These are phyloP conservation scores for Callimorpha dominula DNA, from an alignment of 2,888 invertebrate genomes.

Conservation along the genomic window DNA sequence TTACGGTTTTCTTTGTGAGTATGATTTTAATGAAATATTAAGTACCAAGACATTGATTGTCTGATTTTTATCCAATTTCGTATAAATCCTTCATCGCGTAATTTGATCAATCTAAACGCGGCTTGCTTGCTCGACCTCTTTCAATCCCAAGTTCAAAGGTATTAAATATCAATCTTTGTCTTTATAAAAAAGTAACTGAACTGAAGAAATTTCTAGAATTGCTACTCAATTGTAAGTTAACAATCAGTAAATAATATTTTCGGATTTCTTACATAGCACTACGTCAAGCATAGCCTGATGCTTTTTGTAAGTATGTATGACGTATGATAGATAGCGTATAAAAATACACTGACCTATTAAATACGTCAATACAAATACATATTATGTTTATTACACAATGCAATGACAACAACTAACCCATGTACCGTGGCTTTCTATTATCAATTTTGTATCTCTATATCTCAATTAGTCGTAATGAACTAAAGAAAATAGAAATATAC, in stretches of 20 bases:
- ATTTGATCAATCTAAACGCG: not conserved
- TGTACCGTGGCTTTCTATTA: too few species aligned
- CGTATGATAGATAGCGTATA: too few species aligned
- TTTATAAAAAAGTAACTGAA: not conserved
- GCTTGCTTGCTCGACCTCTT: not conserved
- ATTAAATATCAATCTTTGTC: not conserved
- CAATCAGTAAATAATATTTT: not conserved
- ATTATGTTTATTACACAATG: not conserved
- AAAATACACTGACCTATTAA: too few species aligned
- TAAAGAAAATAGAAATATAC: not conserved
- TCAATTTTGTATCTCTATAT: too few species aligned
- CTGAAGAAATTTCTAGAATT: not conserved
- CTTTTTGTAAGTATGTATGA: not conserved
- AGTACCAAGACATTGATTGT: slow-evolving; percentile 55
- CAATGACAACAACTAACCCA: too few species aligned
- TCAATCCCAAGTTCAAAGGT: not conserved
- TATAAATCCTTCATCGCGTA: not conserved
- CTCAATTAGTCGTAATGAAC: not conserved
- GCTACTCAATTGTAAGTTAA: not conserved
- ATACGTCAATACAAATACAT: too few species aligned
- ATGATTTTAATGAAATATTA: slow-evolving; percentile 75
- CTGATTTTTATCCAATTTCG: slow-evolving; percentile 35
- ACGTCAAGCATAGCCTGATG: too few species aligned
- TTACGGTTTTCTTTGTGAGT: slow-evolving; percentile 77
- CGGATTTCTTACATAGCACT: too few species aligned